Base-by-base conservation (phyloP, 2,113 vertebrate genomes). In the Meleagris gallopavo region DNA sequence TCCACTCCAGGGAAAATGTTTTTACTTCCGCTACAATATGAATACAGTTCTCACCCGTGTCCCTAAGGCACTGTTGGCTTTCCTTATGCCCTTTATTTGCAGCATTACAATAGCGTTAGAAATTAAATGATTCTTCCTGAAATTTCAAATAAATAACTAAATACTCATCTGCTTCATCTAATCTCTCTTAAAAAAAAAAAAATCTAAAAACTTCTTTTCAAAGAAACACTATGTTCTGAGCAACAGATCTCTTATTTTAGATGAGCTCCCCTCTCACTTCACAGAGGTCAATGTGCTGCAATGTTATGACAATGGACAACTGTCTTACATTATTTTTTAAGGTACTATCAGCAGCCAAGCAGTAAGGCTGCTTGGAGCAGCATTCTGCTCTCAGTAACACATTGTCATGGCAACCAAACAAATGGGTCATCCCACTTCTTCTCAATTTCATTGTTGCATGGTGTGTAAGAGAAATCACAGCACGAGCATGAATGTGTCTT, bases 361-460 rank as follows among this genome's bases (percentile, higher is more conserved):
- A 88, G 60, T 89, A 83, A 85, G 54, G 57, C 27, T 88, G 41
- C 69, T 87, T 66, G 43, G 73, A 95, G 66, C 72, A 81, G 64
- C 3, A 0, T 54, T 92, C 74, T 75, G 54, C 0, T 3, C 79
- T 40, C 66, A 45, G 61, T 82, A 94, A 43, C 50, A 27, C 24
- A 83, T 86, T 86, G 95, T 93, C 94, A 96, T 95, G 91, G 89
- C 83, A 97, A 97, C 96, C 57, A 95, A 88, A 91, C 95, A 94
- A 95, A 86, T 60, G 90, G 95, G 86, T 92, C 94, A 82, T 82
- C 93, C 75, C 84, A 76, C 89, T 85, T 86, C 87, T 74, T 79
- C 61, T 88, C 10, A 0, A 13, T 92, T 83, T 90, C 86, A 58
- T 83, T 95, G 91, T 93, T 62, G 69, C 41, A 18, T 2, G 0